phyloP scores from a whole-genome alignment of 1,140 invertebrate species.

The Aphelinus certus region DNA sequence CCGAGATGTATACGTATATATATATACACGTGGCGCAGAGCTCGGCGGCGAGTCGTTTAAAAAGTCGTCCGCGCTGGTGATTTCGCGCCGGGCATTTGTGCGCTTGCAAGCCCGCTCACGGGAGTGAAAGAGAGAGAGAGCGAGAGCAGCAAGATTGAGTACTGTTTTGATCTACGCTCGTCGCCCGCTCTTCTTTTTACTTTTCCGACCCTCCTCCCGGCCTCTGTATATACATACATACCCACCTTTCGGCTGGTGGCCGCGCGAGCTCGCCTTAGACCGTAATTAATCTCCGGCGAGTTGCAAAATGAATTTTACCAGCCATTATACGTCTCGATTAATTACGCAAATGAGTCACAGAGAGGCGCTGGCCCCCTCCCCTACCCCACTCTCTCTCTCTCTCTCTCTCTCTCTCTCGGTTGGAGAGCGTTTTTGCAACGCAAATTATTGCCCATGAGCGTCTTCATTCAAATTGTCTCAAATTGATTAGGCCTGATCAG shows the following conservation, averaged over 20 bases:
- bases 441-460: slow-evolving; percentile 11
- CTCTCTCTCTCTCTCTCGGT: too few species aligned
- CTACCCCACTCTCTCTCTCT: too few species aligned
- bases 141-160: slow-evolving; percentile 19
- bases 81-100: slow-evolving; percentile 6
- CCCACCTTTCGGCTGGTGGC: too few species aligned
- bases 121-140: not conserved
- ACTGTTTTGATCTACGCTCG: slow-evolving; percentile 26
- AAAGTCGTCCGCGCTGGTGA: slow-evolving; percentile 17
- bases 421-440: slow-evolving; percentile 5
- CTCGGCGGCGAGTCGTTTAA: not conserved
- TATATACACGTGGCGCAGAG: not conserved
- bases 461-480: slow-evolving; percentile 27
- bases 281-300: slow-evolving; percentile 27
- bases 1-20: not conserved
- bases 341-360: slow-evolving; percentile 35
- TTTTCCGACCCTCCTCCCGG: not conserved
- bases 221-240: too few species aligned
- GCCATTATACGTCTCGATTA: slow-evolving; percentile 32
- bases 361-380: not conserved
- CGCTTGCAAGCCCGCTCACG: too few species aligned
- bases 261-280: slow-evolving; percentile 2
- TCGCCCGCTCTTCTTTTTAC: not conserved
- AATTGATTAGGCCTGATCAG: slow-evolving; percentile 16
- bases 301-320: slow-evolving; percentile 33